Percentiles rank a stretch among this genome's conserved stretches.
Conservation (phyloP, 2,113 vertebrate genomes). For the Dinomys branickii region DNA sequence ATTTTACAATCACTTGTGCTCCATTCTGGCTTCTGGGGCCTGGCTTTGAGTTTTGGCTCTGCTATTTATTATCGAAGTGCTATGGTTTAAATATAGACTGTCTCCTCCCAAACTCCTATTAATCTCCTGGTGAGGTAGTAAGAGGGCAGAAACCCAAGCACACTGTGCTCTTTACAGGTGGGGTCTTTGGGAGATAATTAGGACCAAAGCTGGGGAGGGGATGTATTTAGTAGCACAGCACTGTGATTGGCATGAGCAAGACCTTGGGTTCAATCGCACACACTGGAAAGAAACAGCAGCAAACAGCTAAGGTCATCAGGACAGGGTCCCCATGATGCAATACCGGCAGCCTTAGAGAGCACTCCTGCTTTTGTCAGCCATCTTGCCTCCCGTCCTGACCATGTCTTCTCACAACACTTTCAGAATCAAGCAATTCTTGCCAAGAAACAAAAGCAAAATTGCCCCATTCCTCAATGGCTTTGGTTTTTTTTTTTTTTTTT, state of each 20-base stretch:
- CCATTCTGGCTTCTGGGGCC: slow-evolving; percentile 33
- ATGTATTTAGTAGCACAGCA: neutral
- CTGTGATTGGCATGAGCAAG: neutral
- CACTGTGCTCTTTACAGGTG: neutral
- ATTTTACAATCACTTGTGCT: neutral
- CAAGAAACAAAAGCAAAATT: neutral
- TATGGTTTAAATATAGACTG: neutral
- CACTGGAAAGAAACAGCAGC: too few species aligned
- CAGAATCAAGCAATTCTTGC: neutral
- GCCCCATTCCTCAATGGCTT: neutral
- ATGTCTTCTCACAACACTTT: neutral
- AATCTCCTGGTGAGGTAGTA: neutral
- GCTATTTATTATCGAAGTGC: neutral
- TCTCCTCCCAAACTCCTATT: neutral
- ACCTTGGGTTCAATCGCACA: neutral
- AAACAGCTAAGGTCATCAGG: neutral
- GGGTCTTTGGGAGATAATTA: neutral
- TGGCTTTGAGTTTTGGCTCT: neutral
- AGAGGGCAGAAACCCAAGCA: neutral
- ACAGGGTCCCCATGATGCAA: neutral
- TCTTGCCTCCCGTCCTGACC: neutral
- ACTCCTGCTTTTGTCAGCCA: neutral
- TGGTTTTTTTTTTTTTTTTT: neutral
- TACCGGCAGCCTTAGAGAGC: neutral
- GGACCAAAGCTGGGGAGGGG: neutral